Base-by-base conservation (phyloP, 2,888 invertebrate genomes). In the Noctua janthe region DNA sequence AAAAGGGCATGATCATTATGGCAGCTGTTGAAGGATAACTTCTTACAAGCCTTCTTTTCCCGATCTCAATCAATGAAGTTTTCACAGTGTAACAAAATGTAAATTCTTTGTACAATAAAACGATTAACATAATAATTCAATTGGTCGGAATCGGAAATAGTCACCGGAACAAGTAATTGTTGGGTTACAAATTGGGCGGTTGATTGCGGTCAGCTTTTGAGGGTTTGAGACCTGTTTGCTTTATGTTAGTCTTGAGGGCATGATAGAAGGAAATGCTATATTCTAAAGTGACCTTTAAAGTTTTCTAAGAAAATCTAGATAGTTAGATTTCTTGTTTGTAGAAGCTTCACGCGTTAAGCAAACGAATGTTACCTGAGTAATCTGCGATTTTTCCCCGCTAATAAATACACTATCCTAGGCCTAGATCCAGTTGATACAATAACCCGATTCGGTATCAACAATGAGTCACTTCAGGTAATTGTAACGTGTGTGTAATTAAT, bases 401-500 rank as follows among this genome's bases (percentile, higher is more conserved):
- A 5, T 67, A 17, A 43, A 72, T 43, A 20, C 7, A 54, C 15
- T 71, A 49, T 51, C 39, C 73, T 62, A 67, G 66, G 20, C 17
- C 71, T 71, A 85, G 71, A 70, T 51, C 23, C 43, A 74, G 20
- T 70, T 75, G 59, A 71, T 43, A 64, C 74, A 49, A 76, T 69
- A 82, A 85, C 84, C 76, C 39, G 80, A 86, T 87, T 90, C 71
- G 78, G 79, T 81, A 85, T 83, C 85, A 83, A 74, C 77, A 81
- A 86, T 91, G 90, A 91, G 64, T 91, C 89, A 92, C 43, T 73
- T 72, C 78, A 87, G 84, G 90, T 87, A 85, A 89, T 90, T 87
- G 87, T 87, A 85, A 87, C 85, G 39, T 39, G 79, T 67, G 88
- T 89, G 89, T 91, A 91, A 92, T 92, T 91, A 89, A 92, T 92